A percentile compares a stretch with the other conserved stretches of the same genome.
Evolutionary conservation across 35 echinoderm and acorn worm species (phyloP).

Genomic region (Stichopus chloronotus): DNA sequence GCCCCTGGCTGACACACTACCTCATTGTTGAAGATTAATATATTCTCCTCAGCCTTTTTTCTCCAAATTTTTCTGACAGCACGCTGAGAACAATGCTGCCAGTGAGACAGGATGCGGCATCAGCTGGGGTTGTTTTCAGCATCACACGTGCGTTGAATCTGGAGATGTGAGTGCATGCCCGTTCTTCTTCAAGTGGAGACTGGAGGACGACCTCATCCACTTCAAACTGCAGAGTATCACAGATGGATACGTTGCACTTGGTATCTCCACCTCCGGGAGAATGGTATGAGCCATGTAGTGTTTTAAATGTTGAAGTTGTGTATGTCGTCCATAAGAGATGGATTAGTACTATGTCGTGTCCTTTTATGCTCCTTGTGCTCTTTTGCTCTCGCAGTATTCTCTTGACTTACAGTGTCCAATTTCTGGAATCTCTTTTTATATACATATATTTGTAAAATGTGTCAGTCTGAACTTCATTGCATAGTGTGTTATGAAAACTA

Average conservation of each 20-base stretch:
- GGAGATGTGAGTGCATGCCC: background rate
- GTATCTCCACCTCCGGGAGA: conserved; percentile 24
- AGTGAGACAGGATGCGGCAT: background rate
- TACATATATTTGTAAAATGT: too few relatives aligned
- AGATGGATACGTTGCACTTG: conserved; percentile 22
- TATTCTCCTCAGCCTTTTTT: too few relatives aligned
- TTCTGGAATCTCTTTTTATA: too few relatives aligned
- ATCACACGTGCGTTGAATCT: background rate
- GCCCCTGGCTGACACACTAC: too few relatives aligned
- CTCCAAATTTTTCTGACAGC: background rate
- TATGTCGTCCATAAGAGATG: background rate
- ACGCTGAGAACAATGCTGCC: background rate
- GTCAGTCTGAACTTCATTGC: too few relatives aligned
- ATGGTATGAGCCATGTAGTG: conserved; percentile 2
- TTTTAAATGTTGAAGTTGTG: background rate
- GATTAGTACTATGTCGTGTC: too few relatives aligned
- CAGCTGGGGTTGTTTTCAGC: conserved; percentile 10
- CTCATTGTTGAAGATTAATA: too few relatives aligned
- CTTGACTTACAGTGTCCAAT: too few relatives aligned
- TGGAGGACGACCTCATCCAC: background rate
- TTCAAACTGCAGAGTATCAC: conserved; percentile 4
- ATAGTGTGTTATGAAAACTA: too few relatives aligned
- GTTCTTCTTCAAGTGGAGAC: conserved; percentile 9
- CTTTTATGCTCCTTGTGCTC: too few relatives aligned
- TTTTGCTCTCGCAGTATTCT: too few relatives aligned